Base-by-base conservation (phyloP, 1,140 invertebrate genomes). In the Lepidostoma basale region DNA sequence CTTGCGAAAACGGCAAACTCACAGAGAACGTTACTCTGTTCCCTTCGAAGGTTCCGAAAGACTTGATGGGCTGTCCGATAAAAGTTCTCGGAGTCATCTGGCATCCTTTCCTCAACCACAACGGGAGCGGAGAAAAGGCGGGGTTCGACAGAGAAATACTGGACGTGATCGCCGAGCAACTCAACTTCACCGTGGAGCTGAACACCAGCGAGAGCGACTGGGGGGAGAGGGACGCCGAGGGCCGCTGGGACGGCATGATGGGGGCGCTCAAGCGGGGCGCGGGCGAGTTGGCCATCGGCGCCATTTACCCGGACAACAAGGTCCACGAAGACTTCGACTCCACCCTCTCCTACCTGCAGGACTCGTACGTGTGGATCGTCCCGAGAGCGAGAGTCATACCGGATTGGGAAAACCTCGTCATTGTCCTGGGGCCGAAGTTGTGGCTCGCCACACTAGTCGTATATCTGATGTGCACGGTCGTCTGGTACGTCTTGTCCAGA, bases 321-420 rank as follows among this genome's bases (percentile, higher is more conserved):
- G 26, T 73, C 9, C 72, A 73, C 44, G 72, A 73, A 66, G 72
- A 73, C 42, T 73, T 70, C 26, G 72, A 73, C 39, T 39, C 68
- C 10, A 73, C 68, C n/a, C 5, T 65, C 6, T 73, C 72, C 18
- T 73, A 73, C 59, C 58, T 73, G 16, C 72, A 70, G 62, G 72
- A 73, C 59, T 70, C 72, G 5, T 68, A 60, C 28, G 47, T 60
- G 6, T 70, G 68, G 72, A 40, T 70, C 6, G 72, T 73, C 0
- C 72, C 72, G 2, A 70, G 65, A 54, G 72, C 72, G n/a, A 64
- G 62, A 23, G 33, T 65, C 25, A 54, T 73, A 20, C 72, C 72
- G 5, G 23, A 70, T 47, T 73, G 72, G 72, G 36, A 68, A 23
- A 73, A 70, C 47, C 44, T 73, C 8, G 22, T 70, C 6, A 52